These are phyloP conservation scores for Hormiphora californensis DNA, from an alignment of 37 sponge, comb jelly and placozoan genomes.

Conservation along the genomic window DNA sequence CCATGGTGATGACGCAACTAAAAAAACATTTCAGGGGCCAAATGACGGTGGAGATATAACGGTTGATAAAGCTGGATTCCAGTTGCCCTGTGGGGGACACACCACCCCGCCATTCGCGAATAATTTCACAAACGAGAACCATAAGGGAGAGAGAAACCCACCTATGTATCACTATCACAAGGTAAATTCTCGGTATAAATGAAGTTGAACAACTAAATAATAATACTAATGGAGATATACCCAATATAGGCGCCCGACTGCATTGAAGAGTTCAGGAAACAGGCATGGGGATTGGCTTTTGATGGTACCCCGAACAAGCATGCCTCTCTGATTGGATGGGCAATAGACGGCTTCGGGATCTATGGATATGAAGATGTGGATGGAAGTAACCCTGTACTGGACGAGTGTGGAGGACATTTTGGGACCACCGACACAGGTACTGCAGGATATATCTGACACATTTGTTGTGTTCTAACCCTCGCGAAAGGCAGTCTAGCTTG, in stretches of 20 bases:
- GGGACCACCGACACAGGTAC: constrained; percentile 37
- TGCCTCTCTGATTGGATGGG: constrained; percentile 28
- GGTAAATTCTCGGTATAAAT: too few relatives aligned
- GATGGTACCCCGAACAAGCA: background rate
- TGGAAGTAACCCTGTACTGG: background rate
- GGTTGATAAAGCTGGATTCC: constrained; percentile 42
- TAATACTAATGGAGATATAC: too few relatives aligned
- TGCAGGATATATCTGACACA: too few relatives aligned
- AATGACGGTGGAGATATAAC: constrained; percentile 29
- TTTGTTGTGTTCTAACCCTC: too few relatives aligned
- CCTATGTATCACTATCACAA: constrained; percentile 43
- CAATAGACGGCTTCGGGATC: constrained; percentile 37
- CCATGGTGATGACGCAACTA: too few relatives aligned
- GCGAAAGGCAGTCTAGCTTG: too few relatives aligned
- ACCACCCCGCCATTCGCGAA: constrained; percentile 23
- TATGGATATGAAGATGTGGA: background rate
- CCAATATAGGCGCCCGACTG: constrained; percentile 37
- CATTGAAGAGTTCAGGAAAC: background rate
- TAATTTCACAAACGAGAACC: background rate
- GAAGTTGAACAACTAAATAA: too few relatives aligned
- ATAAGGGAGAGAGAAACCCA: background rate
- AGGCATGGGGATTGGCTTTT: background rate
- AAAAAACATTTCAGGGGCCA: constrained; percentile 16
- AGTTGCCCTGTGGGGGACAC: constrained; percentile 47
- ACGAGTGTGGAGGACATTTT: constrained; percentile 52